Percentiles rank a stretch among this genome's conserved stretches.
Conservation (phyloP, 2,797 vertebrate species). For the Falco rusticolus region DNA sequence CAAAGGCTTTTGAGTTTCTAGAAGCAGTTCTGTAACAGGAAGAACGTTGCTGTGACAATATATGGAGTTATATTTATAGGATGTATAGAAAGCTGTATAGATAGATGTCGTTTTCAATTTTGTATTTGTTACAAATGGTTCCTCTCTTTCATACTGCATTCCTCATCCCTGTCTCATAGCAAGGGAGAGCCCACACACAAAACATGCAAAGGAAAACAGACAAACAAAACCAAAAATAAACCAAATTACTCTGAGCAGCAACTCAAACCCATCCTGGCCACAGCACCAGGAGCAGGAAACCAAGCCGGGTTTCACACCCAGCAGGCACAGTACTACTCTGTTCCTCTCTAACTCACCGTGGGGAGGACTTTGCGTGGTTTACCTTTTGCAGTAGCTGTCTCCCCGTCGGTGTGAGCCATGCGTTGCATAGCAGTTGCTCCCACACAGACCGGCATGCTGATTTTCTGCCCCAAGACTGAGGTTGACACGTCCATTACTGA, state of each 20-base stretch:
- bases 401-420: constrained; percentile 92
- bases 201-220: background rate
- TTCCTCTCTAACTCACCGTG: accelerated
- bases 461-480: constrained; percentile 83
- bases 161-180: accelerated
- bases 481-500: constrained; percentile 85
- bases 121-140: background rate
- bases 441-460: constrained; percentile 89
- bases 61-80: background rate
- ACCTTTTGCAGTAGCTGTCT: constrained; percentile 90
- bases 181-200: background rate
- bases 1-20: background rate
- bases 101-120: background rate
- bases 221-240: accelerated
- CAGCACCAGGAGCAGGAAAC: background rate
- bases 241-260: accelerated
- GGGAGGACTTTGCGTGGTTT: background rate
- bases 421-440: constrained; percentile 93
- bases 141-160: background rate
- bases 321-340: background rate
- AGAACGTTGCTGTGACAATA: background rate
- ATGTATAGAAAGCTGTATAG: accelerated
- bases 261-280: background rate
- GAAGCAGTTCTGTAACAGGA: background rate
- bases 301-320: background rate